Conservation (phyloP, 2,888 invertebrate genomes). For the Drosophila silvestris region DNA sequence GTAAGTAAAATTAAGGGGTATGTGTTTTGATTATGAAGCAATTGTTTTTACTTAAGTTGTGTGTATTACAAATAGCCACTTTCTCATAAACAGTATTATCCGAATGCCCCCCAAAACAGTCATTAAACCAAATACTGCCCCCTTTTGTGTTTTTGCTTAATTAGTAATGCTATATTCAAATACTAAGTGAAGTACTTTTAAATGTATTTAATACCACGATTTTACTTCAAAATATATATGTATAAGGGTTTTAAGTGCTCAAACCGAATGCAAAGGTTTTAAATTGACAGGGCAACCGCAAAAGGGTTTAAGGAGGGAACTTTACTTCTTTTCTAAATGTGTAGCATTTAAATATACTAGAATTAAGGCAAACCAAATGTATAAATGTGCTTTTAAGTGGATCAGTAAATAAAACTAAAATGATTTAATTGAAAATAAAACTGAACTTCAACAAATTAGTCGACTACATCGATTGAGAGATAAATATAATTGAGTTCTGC, state of each 20-base stretch:
- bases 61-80: conserved; percentile 18
- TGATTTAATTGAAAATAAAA: neutral
- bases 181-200: neutral
- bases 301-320: neutral
- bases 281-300: neutral
- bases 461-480: neutral
- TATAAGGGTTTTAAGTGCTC: conserved; percentile 14
- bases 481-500: neutral
- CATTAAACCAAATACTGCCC: conserved; percentile 8
- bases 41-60: conserved; percentile 20
- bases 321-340: neutral
- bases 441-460: neutral
- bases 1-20: conserved; percentile 3
- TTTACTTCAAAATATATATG: conserved; percentile 17
- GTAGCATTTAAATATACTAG: conserved; percentile 15
- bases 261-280: conserved; percentile 1
- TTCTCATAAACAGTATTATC: conserved; percentile 44
- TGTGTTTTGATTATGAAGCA: conserved; percentile 20
- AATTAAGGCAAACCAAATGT: conserved; percentile 25
- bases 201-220: conserved; percentile 8
- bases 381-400: conserved; percentile 52
- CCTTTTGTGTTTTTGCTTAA: conserved; percentile 1
- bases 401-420: conserved; percentile 23
- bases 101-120: conserved; percentile 4
- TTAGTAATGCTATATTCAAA: neutral